Base-by-base conservation (phyloP, 2,113 vertebrate genomes). In the Serinus canaria region DNA sequence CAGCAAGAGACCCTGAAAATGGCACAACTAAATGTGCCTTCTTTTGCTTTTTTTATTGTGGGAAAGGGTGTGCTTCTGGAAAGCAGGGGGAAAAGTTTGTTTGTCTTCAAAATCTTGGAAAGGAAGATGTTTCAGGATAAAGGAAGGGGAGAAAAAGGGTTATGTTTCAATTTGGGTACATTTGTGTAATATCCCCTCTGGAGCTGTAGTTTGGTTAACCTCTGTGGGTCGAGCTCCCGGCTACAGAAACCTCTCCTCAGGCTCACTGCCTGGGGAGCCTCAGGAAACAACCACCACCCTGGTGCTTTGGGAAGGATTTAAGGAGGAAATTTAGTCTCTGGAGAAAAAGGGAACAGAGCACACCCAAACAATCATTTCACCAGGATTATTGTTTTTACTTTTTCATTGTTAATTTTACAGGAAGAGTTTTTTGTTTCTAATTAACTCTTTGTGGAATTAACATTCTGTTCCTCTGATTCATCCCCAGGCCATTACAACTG, bases 191-290 rank as follows among this genome's bases (percentile, higher is more conserved):
- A 94, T 87, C 63, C 87, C 77, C 91, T 80, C 73, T 77, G 93
- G 96, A 92, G 87, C 63, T 96, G 91, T 94, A 94, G 94, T 91
- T 97, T 96, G 93, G 84, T 95, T 95, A 94, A 95, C 93, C 94
- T 94, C 78, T 92, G 79, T 87, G 84, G 78, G 94, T 92, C 7
- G 6, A 69, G 46, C 66, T 89, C 80, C 66, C 1, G 3, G 50
- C 78, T 90, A 41, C 75, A 94, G 87, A 83, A 91, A 59, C 70
- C 72, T 88, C 87, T 91, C 37, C 25, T 82, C 41, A 31, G 30
- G 30, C 62, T 58, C 0, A 0, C 66, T 91, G 82, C 67, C 58
- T 89, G 58, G 49, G 58, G 66, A 68, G 31, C 58, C 59, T 79
- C 39, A 22, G 62, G 78, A 56, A 91, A 46, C 67, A 89, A 11